phyloP scores from a whole-genome alignment of 2,888 invertebrate genomes.

The Spodoptera littoralis region DNA sequence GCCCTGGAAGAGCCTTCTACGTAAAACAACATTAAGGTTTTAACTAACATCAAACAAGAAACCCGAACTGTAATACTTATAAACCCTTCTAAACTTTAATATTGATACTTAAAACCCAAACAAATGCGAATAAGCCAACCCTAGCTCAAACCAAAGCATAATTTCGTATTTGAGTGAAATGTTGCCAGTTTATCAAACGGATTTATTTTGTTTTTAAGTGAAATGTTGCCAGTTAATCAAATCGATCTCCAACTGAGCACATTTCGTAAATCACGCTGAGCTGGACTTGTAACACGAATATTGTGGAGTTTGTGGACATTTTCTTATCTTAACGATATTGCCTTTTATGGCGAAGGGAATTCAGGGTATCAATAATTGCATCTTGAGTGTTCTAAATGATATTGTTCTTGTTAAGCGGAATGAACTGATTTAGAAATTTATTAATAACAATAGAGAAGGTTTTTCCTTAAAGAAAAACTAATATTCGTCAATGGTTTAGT shows the following conservation, averaged over 20 bases:
- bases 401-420: constrained; percentile 14
- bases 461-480: no score
- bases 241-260: constrained; percentile 34
- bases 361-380: constrained; percentile 45
- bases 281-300: constrained; percentile 40
- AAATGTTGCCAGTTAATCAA: constrained; percentile 43
- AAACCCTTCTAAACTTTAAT: no score
- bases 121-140: no score
- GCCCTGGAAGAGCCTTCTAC: no score
- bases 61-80: no score
- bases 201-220: constrained; percentile 37
- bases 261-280: constrained; percentile 51
- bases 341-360: constrained; percentile 32
- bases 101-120: no score
- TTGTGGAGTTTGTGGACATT: constrained; percentile 36
- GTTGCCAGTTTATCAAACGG: constrained; percentile 12
- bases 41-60: no score
- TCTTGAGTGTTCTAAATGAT: constrained; percentile 28
- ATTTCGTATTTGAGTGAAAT: constrained; percentile 43
- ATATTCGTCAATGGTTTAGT: no score
- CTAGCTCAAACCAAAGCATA: constrained; percentile 4
- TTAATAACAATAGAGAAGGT: no score
- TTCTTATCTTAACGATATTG: constrained; percentile 37
- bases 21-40: no score
- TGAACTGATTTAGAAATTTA: not conserved